These are phyloP conservation scores for Pentalonia nigronervosa DNA, from an alignment of 1,140 invertebrate species.

Conservation along the genomic window DNA sequence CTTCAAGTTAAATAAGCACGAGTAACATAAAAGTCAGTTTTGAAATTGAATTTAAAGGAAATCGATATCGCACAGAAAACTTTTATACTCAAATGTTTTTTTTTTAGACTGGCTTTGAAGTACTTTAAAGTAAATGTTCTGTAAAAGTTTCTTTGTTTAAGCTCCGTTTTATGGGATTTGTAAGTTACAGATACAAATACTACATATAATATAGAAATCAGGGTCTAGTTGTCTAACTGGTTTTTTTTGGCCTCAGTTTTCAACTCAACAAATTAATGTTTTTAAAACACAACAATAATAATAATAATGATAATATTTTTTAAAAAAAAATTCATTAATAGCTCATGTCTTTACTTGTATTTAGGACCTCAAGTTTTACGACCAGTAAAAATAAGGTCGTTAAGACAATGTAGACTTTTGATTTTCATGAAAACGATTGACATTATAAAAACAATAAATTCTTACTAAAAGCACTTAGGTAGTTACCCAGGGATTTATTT, in stretches of 20 bases:
- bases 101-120: conserved; percentile 9
- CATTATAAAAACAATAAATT: not conserved
- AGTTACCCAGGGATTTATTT: not conserved
- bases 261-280: not conserved
- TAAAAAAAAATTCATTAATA: not conserved
- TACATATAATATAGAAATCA: not conserved
- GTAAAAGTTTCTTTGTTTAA: conserved; percentile 20
- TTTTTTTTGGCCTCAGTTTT: not conserved
- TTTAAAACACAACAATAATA: not conserved
- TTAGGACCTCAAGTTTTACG: not conserved
- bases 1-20: not conserved
- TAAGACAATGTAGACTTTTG: not conserved
- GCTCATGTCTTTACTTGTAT: not conserved
- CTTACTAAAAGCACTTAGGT: not conserved
- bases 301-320: no score
- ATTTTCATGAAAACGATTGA: not conserved
- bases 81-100: conserved; percentile 17
- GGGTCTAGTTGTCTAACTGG: not conserved
- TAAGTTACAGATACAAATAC: not conserved
- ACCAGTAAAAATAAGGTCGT: not conserved
- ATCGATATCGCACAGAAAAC: not conserved
- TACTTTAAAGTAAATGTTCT: conserved; percentile 28
- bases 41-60: conserved; percentile 3
- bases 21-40: conserved; percentile 1
- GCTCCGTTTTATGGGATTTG: conserved; percentile 34